Percentiles rank a stretch among this genome's conserved stretches.
Evolutionary conservation across 2,113 vertebrate genomes (phyloP).

Genomic region (Propithecus coquereli): DNA sequence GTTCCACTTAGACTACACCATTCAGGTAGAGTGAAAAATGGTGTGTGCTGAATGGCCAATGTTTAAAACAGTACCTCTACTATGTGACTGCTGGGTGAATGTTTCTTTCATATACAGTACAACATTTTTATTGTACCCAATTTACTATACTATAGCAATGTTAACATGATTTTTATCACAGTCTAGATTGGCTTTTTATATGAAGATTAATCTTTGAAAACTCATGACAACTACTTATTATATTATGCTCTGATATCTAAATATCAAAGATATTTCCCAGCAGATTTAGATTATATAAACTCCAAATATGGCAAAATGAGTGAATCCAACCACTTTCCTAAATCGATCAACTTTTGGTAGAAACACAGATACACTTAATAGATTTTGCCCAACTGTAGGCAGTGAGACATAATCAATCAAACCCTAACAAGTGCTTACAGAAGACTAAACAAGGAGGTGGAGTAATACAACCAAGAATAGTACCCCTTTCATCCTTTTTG

Average conservation of each 20-base stretch:
- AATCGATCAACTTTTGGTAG: background rate
- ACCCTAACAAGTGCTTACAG: background rate
- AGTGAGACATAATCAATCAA: background rate
- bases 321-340: background rate
- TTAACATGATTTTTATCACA: slow-evolving; percentile 42
- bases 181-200: background rate
- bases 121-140: background rate
- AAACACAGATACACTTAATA: slow-evolving; percentile 5
- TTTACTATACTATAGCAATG: background rate
- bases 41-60: background rate
- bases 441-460: background rate
- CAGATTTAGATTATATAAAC: slow-evolving; percentile 9
- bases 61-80: slow-evolving; percentile 31
- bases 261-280: slow-evolving; percentile 26
- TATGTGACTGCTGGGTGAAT: background rate
- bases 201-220: slow-evolving; percentile 39
- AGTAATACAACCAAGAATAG: background rate
- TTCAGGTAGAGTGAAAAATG: slow-evolving; percentile 43
- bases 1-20: slow-evolving; percentile 13
- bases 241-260: slow-evolving; percentile 1
- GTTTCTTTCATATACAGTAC: slow-evolving; percentile 27
- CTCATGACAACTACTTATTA: background rate
- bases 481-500: background rate
- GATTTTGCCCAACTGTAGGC: background rate
- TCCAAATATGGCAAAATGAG: background rate